Evolutionary conservation across 2,888 invertebrate species (phyloP), one percentile per base, ranked within the genome.

Genomic region (Parnassius mnemosyne): DNA sequence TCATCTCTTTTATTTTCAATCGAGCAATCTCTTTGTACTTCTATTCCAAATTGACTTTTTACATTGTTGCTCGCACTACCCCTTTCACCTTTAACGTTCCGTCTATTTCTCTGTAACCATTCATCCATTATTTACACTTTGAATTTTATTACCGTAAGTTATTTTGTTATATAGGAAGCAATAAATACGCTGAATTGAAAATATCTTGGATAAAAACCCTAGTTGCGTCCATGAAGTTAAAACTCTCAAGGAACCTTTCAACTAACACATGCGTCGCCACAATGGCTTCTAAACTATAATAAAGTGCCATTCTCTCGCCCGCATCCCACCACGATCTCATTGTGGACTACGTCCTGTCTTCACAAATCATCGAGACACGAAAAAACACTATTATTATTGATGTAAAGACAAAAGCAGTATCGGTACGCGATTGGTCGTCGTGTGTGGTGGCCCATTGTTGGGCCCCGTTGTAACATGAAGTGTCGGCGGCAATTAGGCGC

Each of bases 281-380:
- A 89, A 87, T 81, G 76, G 80, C 77, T 72, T 69, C 74, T 71
- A 69, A 66, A 67, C 76, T 76, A 83, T 74, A 80, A 80, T 84
- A 82, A 83, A 85, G 83, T 78, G 70, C 84, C 73, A 89, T 90
- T 87, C 83, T 87, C 70, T 69, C 70, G 80, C 90, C 90, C 90
- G 90, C 91, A 91, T 91, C 88, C 85, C 85, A 77, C 82, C 76
- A 69, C 69, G 73, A 68, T 69, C 78, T 78, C 77, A 88, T 89
- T 89, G 88, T 89, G 81, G 81, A 77, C 70, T 66, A 72, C 84
- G 84, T 86, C 87, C 87, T 85, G 86, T 82, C 86, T 85, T 85
- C 88, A 89, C 90, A 89, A 87, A 89, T 89, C 87, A 87, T 87
- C 80, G 75, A 67, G 67, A 72, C 71, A 72, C 74, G 75, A 80